Conservation (phyloP, 2,888 invertebrate species). For the Xestoiulus laeticollis region DNA sequence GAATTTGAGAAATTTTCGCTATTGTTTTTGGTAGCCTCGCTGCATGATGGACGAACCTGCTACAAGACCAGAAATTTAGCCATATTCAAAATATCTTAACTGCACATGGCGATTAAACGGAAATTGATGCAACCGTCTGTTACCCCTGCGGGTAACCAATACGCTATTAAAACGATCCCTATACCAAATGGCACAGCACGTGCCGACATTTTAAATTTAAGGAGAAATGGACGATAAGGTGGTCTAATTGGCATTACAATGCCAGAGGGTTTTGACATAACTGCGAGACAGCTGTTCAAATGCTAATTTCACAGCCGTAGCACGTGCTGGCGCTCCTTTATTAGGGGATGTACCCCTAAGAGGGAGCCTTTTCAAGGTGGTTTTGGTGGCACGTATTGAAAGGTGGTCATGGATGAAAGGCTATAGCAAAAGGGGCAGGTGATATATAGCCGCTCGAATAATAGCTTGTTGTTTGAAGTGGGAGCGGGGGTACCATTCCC, state of each 20-base stretch:
- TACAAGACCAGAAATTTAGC: too few relatives aligned
- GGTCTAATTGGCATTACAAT: background rate
- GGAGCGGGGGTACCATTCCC: background rate
- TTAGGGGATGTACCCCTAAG: background rate
- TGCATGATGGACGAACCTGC: too few relatives aligned
- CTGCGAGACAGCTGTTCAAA: background rate
- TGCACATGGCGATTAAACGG: too few relatives aligned
- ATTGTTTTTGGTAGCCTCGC: too few relatives aligned
- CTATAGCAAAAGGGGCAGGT: background rate
- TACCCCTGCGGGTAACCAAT: too few relatives aligned
- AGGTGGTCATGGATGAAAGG: slow-evolving; percentile 15
- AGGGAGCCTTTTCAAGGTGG: background rate
- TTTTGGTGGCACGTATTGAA: slow-evolving; percentile 18
- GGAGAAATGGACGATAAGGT: background rate
- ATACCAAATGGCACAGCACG: background rate
- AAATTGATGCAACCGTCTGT: too few relatives aligned
- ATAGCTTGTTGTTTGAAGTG: background rate
- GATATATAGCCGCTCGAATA: background rate
- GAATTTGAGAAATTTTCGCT: too few relatives aligned
- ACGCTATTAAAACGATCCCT: too few relatives aligned
- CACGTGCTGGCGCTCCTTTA: background rate
- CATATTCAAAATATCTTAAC: too few relatives aligned
- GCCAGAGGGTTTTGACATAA: background rate
- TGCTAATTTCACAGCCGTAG: background rate
- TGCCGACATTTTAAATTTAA: background rate